Evolutionary conservation across 35 echinoderm and acorn worm genomes (phyloP).

Genomic region (Patiria miniata): DNA sequence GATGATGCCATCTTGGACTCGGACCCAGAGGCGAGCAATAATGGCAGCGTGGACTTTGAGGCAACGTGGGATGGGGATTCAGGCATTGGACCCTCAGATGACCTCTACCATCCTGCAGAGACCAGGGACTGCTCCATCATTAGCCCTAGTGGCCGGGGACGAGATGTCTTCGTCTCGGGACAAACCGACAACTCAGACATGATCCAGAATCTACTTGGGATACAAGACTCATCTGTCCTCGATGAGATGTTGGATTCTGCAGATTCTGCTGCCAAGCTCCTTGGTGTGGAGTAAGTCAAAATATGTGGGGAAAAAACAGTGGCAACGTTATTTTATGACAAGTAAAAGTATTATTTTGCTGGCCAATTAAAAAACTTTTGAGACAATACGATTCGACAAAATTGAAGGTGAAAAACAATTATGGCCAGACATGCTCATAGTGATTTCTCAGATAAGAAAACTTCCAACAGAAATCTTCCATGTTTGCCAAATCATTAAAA

Average conservation of each 20-base stretch:
- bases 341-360: neutral
- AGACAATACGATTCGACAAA: neutral
- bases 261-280: conserved; percentile 91
- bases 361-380: neutral
- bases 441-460: neutral
- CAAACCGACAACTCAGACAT: conserved; percentile 71
- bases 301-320: neutral
- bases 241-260: conserved; percentile 95
- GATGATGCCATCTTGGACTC: conserved; percentile 39
- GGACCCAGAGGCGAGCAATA: conserved; percentile 31
- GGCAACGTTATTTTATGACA: neutral
- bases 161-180: conserved; percentile 49
- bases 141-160: neutral
- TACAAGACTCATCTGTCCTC: conserved; percentile 86
- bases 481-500: too few relatives aligned
- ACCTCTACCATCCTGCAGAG: neutral
- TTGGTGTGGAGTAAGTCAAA: conserved; percentile 57
- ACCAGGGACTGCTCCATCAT: neutral
- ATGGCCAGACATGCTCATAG: neutral
- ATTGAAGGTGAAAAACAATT: neutral
- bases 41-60: neutral
- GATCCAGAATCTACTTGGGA: conserved; percentile 90
- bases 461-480: too few relatives aligned
- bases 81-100: neutral
- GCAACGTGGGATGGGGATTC: conserved; percentile 13